A percentile compares a stretch with the other conserved stretches of the same genome.
Evolutionary conservation across 1,140 invertebrate species (phyloP).

Genomic region (Metopolophium dirhodum): DNA sequence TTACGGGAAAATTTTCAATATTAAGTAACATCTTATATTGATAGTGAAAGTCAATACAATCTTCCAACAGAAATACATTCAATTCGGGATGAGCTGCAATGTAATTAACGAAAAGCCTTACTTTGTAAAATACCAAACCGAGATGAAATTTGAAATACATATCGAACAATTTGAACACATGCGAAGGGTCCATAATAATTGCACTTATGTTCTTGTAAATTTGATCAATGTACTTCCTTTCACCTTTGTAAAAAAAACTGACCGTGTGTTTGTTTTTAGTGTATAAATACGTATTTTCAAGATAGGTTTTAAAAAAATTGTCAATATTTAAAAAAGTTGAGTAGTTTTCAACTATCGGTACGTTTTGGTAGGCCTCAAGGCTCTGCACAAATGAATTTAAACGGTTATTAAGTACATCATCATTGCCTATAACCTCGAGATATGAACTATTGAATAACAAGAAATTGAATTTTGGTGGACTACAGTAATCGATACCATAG

Average conservation of each 20-base stretch:
- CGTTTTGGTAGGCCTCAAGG: neutral
- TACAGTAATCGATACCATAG: neutral
- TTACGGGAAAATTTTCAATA: no score
- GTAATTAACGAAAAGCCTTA: neutral
- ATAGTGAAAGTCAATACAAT: no score
- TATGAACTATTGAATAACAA: neutral
- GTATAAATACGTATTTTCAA: neutral
- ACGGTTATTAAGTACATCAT: neutral
- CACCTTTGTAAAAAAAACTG: neutral
- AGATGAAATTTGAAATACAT: neutral
- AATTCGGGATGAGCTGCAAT: fast-evolving
- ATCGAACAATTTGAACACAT: neutral
- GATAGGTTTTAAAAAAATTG: neutral
- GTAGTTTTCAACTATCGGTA: neutral
- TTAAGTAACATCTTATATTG: no score
- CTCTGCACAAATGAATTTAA: neutral
- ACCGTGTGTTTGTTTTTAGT: neutral
- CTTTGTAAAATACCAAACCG: neutral
- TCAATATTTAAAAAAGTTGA: no score
- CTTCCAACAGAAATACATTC: neutral
- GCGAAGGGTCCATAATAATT: neutral
- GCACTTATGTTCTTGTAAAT: neutral
- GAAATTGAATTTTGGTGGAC: neutral
- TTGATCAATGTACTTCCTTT: neutral
- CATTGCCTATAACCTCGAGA: neutral